Conservation (phyloP, 2,113 vertebrate genomes). For the Clarias batrachus region DNA sequence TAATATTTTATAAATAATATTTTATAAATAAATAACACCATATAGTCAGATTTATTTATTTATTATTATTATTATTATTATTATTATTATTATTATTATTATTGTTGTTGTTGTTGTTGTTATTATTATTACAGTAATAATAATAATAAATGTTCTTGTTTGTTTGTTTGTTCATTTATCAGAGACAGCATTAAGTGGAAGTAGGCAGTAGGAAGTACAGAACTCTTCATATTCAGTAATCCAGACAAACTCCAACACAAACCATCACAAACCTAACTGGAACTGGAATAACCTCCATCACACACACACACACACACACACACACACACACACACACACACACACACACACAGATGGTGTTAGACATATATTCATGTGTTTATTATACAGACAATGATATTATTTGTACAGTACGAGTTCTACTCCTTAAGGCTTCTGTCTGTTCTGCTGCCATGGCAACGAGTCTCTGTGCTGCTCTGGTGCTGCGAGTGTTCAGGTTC, state of each 20-base stretch:
- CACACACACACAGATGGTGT: neutral
- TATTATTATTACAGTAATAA: no score
- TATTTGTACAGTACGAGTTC: no score
- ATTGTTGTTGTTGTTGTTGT: no score
- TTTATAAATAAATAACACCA: no score
- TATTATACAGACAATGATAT: neutral
- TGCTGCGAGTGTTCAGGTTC: neutral
- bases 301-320: neutral
- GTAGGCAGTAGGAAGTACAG: neutral
- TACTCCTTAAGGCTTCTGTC: neutral
- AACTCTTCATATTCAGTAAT: neutral
- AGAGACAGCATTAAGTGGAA: no score
- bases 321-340: neutral
- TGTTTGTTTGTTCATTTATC: no score
- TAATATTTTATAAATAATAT: no score
- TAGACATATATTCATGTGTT: neutral
- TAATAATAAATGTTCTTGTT: no score
- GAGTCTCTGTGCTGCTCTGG: neutral
- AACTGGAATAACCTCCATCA: neutral
- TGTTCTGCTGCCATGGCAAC: conserved; percentile 11
- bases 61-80: no score
- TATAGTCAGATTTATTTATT: no score
- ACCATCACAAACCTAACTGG: neutral
- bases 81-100: no score
- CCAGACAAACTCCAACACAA: neutral